A percentile compares a stretch with the other conserved stretches of the same genome.
Evolutionary conservation across 2,797 vertebrate species (phyloP).

Genomic region (Fratercula arctica): DNA sequence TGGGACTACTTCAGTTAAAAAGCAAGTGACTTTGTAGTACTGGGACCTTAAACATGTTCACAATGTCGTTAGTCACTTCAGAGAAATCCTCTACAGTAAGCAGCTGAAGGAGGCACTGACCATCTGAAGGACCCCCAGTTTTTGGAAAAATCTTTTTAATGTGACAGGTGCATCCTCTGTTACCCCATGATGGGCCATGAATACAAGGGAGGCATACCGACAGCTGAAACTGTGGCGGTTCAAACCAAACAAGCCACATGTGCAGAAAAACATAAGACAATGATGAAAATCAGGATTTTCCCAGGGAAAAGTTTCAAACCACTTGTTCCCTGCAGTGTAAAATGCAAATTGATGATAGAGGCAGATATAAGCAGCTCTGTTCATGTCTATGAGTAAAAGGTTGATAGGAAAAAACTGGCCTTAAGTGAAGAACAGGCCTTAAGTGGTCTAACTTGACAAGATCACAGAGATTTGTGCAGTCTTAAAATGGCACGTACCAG

Average conservation of each 20-base stretch:
- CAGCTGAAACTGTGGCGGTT: background rate
- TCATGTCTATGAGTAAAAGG: background rate
- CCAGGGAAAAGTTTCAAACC: background rate
- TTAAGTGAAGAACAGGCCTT: background rate
- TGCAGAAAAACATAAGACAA: background rate
- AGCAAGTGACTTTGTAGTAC: background rate
- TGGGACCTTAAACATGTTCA: background rate
- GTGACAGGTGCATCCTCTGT: background rate
- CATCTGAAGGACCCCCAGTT: background rate
- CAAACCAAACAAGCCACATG: background rate
- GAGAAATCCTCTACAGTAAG: background rate
- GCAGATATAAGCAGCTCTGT: background rate
- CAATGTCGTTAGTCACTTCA: background rate
- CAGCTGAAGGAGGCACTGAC: background rate
- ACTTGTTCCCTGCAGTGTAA: background rate
- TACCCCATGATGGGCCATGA: background rate
- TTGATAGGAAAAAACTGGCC: background rate
- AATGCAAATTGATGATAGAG: background rate
- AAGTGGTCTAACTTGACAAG: background rate
- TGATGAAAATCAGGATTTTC: background rate
- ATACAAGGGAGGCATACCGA: fast-evolving
- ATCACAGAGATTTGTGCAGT: background rate
- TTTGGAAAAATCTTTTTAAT: background rate
- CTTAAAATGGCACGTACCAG: background rate
- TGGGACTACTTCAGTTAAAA: background rate